Conservation (phyloP, 1,140 invertebrate genomes). For the Drosophila lacertosa region DNA sequence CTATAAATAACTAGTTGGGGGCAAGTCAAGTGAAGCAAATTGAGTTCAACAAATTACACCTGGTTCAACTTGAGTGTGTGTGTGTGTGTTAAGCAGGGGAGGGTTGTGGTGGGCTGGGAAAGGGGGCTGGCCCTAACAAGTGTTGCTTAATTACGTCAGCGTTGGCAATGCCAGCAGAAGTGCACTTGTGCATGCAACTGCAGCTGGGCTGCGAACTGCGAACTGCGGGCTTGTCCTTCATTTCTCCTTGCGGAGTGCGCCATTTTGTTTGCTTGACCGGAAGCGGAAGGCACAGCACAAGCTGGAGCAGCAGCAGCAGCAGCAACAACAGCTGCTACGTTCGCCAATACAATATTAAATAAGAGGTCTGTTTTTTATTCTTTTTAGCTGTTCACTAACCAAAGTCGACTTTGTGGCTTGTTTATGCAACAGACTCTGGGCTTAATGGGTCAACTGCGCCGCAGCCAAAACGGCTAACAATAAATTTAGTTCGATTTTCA, state of each 20-base stretch:
- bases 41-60: conserved; percentile 81
- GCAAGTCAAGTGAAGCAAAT: conserved; percentile 68
- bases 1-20: conserved; percentile 64
- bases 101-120: too few species aligned
- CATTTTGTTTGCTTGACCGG: conserved; percentile 64
- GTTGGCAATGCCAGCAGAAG: conserved; percentile 53
- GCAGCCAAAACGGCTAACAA: conserved; percentile 54
- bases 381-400: conserved; percentile 37
- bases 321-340: conserved; percentile 9
- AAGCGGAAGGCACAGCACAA: conserved; percentile 57
- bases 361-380: conserved; percentile 30
- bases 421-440: background rate
- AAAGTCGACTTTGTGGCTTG: conserved; percentile 35
- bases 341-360: conserved; percentile 55
- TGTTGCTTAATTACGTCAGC: conserved; percentile 81
- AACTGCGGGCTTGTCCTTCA: conserved; percentile 49
- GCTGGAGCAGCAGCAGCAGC: conserved; percentile 5
- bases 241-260: conserved; percentile 51
- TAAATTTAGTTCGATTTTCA: conserved; percentile 63
- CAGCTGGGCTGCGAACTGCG: background rate
- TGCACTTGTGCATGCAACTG: conserved; percentile 70
- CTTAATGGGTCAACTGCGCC: conserved; percentile 69
- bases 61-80: conserved; percentile 43
- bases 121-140: conserved; percentile 70
- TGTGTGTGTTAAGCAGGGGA: too few species aligned